Percentiles rank a stretch among this genome's conserved stretches.
These are phyloP conservation scores for Leuctra nigra DNA, from an alignment of 2,888 invertebrate species.

Conservation along the genomic window DNA sequence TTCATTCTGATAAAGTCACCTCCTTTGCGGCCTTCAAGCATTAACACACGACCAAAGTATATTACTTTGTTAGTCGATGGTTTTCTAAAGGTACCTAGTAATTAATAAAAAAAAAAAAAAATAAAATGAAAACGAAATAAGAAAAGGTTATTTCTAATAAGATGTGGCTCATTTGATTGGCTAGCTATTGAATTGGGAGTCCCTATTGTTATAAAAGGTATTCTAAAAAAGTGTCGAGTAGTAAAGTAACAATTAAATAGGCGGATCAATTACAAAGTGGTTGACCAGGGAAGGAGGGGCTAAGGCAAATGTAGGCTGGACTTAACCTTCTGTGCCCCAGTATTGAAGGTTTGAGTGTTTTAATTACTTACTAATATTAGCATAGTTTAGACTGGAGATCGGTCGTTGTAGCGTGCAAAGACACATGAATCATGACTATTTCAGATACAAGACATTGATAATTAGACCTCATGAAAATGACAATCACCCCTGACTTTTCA, in stretches of 20 bases:
- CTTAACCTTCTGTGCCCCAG: background rate
- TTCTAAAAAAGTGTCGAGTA: conserved; percentile 7
- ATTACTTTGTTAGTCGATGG: background rate
- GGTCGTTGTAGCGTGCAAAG: too few species aligned
- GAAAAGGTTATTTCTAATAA: conserved; percentile 1
- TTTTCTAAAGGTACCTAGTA: conserved; percentile 3
- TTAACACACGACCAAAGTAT: background rate
- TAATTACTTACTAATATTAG: background rate
- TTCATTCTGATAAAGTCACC: background rate
- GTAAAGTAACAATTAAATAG: conserved; percentile 23
- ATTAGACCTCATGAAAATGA: too few species aligned
- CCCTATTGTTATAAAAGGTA: conserved; percentile 10
- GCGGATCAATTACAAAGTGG: conserved; percentile 13
- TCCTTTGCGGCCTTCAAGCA: background rate
- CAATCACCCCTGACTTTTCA: too few species aligned
- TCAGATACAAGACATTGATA: too few species aligned
- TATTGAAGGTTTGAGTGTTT: background rate
- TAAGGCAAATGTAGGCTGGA: conserved; percentile 1
- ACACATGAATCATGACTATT: background rate
- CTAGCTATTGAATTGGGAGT: conserved; percentile 14
- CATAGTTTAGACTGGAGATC: too few species aligned
- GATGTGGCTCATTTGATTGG: conserved; percentile 9
- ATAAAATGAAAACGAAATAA: background rate
- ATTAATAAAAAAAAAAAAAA: conserved; percentile 6
- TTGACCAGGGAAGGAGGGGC: conserved; percentile 10